phyloP scores from a whole-genome alignment of 2,888 invertebrate species.

The Eucriotettix oculatus region DNA sequence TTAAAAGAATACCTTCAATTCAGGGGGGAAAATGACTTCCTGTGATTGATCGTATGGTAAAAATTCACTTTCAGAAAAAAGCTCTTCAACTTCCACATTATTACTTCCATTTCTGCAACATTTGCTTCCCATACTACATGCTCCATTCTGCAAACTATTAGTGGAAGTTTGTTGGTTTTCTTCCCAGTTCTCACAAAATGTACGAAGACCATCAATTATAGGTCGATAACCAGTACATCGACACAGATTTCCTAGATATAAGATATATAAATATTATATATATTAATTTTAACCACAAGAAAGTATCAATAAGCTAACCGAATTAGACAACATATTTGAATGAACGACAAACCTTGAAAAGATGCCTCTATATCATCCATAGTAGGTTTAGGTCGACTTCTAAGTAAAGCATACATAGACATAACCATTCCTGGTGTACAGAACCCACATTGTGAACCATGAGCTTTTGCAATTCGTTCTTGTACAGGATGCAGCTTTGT shows the following conservation, averaged over 20 bases:
- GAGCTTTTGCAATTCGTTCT: slow-evolving; percentile 72
- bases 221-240: slow-evolving; percentile 90
- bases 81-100: slow-evolving; percentile 18
- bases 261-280: not conserved
- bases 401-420: slow-evolving; percentile 83
- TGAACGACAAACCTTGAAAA: slow-evolving; percentile 52
- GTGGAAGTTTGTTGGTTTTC: slow-evolving; percentile 22
- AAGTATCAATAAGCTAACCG: too few species aligned
- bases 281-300: too few species aligned
- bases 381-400: slow-evolving; percentile 40
- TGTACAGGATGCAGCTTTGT: slow-evolving; percentile 71
- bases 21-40: slow-evolving; percentile 86
- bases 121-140: slow-evolving; percentile 45
- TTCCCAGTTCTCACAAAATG: slow-evolving; percentile 65
- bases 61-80: slow-evolving; percentile 45
- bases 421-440: slow-evolving; percentile 94
- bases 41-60: slow-evolving; percentile 61
- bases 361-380: slow-evolving; percentile 63
- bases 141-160: slow-evolving; percentile 4
- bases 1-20: slow-evolving; percentile 39
- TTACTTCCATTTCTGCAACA: slow-evolving; percentile 36
- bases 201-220: slow-evolving; percentile 77
- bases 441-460: slow-evolving; percentile 91
- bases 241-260: slow-evolving; percentile 47
- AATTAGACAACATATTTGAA: too few species aligned